These are phyloP conservation scores for Apostichopus parvimensis DNA, from an alignment of 35 echinoderm and acorn worm genomes.

Conservation along the genomic window DNA sequence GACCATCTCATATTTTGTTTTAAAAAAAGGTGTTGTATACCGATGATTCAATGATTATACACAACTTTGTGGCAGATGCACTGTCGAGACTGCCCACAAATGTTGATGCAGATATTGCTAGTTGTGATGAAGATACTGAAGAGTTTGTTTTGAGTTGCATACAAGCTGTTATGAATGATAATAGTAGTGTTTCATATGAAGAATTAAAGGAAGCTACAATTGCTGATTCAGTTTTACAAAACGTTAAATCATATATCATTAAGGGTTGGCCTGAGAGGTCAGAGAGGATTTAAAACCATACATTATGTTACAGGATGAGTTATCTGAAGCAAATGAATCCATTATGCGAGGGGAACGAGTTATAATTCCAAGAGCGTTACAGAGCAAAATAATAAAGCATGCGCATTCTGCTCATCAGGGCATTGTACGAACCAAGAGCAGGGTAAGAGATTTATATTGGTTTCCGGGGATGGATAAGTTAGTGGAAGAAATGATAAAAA, in stretches of 20 bases:
- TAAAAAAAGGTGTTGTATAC: no score
- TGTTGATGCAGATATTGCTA: not conserved
- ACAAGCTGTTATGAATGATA: slow-evolving; percentile 6
- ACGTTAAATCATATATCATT: slow-evolving; percentile 38
- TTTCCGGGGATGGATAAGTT: slow-evolving; percentile 66
- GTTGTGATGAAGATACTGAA: slow-evolving; percentile 13
- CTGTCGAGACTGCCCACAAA: slow-evolving; percentile 11
- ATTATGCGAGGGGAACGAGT: slow-evolving; percentile 53
- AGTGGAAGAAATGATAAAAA: slow-evolving; percentile 48
- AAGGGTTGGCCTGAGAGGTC: slow-evolving; percentile 48
- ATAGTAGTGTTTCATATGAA: not conserved
- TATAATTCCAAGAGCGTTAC: slow-evolving; percentile 41
- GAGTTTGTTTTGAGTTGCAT: slow-evolving; percentile 50
- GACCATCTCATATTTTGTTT: no score
- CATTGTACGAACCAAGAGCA: slow-evolving; percentile 63
- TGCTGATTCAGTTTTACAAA: slow-evolving; percentile 48
- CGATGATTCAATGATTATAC: not conserved
- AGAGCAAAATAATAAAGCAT: slow-evolving; percentile 25
- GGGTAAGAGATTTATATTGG: slow-evolving; percentile 66
- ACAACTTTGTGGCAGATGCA: slow-evolving; percentile 56
- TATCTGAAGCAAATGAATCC: slow-evolving; percentile 42
- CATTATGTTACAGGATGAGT: slow-evolving; percentile 52
- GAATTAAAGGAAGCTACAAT: slow-evolving; percentile 43
- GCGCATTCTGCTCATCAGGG: slow-evolving; percentile 75
- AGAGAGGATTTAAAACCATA: slow-evolving; percentile 24